A percentile compares a stretch with the other conserved stretches of the same genome.
These are phyloP conservation scores for Harpegnathos saltator DNA, from an alignment of 1,140 invertebrate genomes.

Conservation along the genomic window DNA sequence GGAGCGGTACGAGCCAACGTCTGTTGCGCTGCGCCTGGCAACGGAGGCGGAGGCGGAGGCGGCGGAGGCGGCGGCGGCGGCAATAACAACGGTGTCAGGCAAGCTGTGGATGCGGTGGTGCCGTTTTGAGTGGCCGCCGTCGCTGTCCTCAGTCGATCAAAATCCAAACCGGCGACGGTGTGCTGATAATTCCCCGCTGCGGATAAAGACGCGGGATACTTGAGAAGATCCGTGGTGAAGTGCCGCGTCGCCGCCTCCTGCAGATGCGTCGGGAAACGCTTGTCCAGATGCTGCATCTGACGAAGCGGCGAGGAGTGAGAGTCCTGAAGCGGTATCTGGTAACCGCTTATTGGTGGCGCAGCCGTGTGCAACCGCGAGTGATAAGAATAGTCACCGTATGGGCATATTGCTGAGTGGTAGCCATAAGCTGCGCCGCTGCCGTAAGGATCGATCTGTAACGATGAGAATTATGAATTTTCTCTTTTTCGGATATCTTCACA, in stretches of 20 bases:
- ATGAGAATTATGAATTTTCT: too few species aligned
- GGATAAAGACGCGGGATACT: slow-evolving; percentile 37
- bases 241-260: slow-evolving; percentile 47
- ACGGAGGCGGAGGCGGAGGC: slow-evolving; percentile 23
- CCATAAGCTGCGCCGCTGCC: slow-evolving; percentile 51
- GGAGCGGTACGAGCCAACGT: slow-evolving; percentile 11
- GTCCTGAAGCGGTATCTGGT: slow-evolving; percentile 62
- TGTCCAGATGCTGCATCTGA: slow-evolving; percentile 52
- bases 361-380: slow-evolving; percentile 61
- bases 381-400: slow-evolving; percentile 60
- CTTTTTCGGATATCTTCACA: too few species aligned
- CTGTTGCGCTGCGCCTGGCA: slow-evolving; percentile 53
- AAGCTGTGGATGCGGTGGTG: background rate
- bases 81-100: slow-evolving; percentile 32
- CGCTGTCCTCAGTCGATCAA: slow-evolving; percentile 43
- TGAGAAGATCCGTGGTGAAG: slow-evolving; percentile 37
- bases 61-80: slow-evolving; percentile 30
- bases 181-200: slow-evolving; percentile 23
- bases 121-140: slow-evolving; percentile 10
- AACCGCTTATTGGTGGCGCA: slow-evolving; percentile 42
- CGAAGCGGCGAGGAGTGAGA: slow-evolving; percentile 41
- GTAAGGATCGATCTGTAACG: slow-evolving; percentile 77
- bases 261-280: slow-evolving; percentile 23
- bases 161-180: slow-evolving; percentile 26
- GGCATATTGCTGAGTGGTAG: slow-evolving; percentile 69